Evolutionary conservation across 30 jellyfish, hydroid and myxozoan species (phyloP).

Genomic region (Nemopilema nomurai): DNA sequence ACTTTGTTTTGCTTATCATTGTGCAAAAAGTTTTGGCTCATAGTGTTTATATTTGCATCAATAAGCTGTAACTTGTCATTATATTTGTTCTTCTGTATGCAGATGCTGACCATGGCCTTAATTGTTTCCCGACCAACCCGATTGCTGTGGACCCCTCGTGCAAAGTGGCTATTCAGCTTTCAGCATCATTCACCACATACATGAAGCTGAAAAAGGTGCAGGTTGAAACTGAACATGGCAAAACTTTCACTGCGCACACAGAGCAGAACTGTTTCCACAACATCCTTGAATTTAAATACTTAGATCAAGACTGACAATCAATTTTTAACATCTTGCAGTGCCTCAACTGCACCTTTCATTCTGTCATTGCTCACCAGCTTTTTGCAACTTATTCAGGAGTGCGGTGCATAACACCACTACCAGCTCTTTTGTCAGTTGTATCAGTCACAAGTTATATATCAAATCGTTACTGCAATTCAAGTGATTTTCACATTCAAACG

Average conservation of each 20-base stretch:
- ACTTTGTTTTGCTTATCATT: no score
- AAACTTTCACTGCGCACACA: background rate
- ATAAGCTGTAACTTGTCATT: no score
- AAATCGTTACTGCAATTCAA: no score
- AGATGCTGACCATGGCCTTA: background rate
- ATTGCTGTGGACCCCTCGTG: constrained; percentile 4
- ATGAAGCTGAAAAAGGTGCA: background rate
- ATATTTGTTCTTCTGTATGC: background rate
- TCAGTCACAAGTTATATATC: no score
- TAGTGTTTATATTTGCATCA: background rate
- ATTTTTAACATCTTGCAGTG: no score
- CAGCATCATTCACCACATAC: constrained; percentile 8
- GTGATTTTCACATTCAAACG: no score
- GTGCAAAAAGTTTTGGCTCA: background rate
- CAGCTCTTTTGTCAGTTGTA: no score
- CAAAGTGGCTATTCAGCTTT: background rate
- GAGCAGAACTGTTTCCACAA: constrained; percentile 23
- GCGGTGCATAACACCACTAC: no score
- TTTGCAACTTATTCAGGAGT: no score
- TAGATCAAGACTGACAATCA: background rate
- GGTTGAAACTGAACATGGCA: constrained; percentile 29
- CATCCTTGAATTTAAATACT: background rate
- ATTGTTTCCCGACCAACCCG: constrained; percentile 13
- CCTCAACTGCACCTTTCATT: no score
- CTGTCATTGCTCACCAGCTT: no score